Evolutionary conservation across 1,140 invertebrate species (phyloP).

Genomic region (Macrobrachium rosenbergii): DNA sequence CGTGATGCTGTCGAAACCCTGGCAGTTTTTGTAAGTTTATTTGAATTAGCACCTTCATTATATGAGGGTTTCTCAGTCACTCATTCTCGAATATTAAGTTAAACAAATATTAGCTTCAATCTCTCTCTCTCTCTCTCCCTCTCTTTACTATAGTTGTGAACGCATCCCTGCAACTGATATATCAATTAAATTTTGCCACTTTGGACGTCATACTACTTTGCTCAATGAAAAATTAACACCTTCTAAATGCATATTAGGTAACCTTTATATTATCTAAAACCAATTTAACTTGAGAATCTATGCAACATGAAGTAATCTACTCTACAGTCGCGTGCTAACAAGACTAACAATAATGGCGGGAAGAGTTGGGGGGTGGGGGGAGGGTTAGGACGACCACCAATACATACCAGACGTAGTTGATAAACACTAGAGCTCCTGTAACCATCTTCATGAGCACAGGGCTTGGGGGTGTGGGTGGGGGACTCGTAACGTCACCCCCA

Average conservation of each 20-base stretch:
- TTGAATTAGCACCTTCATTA: too few species aligned
- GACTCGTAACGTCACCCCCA: neutral
- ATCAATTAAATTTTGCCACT: neutral
- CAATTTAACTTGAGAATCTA: neutral
- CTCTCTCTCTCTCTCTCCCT: constrained; percentile 23
- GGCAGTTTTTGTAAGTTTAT: too few species aligned
- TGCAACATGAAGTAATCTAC: neutral
- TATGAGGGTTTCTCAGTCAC: too few species aligned
- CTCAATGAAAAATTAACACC: too few species aligned
- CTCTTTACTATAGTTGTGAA: neutral
- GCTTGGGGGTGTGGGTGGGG: neutral
- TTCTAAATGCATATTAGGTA: too few species aligned
- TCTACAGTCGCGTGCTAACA: neutral
- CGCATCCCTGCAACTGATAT: neutral
- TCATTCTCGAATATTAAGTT: too few species aligned
- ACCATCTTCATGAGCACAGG: neutral
- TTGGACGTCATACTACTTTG: neutral
- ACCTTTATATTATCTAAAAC: too few species aligned
- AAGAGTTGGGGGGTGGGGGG: neutral
- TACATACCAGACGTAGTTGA: neutral
- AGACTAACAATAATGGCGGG: neutral
- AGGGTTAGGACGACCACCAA: neutral
- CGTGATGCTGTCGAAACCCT: too few species aligned
- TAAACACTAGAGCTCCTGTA: too few species aligned
- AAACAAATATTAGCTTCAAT: too few species aligned